Conservation (phyloP, 2,797 vertebrate genomes). For the Poecilia velifera region DNA sequence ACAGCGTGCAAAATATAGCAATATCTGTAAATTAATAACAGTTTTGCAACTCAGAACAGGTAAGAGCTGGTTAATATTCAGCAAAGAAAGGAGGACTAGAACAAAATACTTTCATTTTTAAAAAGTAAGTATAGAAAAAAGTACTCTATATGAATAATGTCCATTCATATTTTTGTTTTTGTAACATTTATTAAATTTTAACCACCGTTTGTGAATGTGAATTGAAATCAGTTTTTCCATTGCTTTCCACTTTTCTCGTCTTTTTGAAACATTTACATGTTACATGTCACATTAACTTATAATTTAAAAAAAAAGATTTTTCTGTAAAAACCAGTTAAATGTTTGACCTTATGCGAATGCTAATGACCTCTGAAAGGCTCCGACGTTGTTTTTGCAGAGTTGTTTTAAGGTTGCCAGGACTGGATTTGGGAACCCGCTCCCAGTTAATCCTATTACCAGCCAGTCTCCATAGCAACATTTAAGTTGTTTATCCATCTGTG, state of each 20-base stretch:
- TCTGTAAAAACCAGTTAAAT: not conserved
- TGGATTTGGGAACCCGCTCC: not conserved
- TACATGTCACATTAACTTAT: not conserved
- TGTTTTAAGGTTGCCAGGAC: not conserved
- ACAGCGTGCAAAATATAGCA: not conserved
- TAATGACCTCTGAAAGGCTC: not conserved
- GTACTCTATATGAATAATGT: not conserved
- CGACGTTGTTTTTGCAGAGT: not conserved
- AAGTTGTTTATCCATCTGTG: not conserved
- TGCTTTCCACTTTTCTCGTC: not conserved
- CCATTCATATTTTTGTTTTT: not conserved
- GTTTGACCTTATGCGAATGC: not conserved
- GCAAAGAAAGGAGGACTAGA: not conserved
- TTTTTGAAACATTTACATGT: not conserved
- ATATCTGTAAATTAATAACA: not conserved
- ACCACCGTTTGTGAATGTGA: not conserved
- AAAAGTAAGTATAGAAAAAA: not conserved
- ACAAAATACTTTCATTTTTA: not conserved
- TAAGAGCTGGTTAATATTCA: not conserved
- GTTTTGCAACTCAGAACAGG: not conserved
- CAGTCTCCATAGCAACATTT: not conserved
- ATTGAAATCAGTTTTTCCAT: not conserved
- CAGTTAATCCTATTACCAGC: not conserved
- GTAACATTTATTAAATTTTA: not conserved
- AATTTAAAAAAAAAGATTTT: not conserved